Evolutionary conservation across 1,140 invertebrate species (phyloP).

Genomic region (Nephila pilipes): DNA sequence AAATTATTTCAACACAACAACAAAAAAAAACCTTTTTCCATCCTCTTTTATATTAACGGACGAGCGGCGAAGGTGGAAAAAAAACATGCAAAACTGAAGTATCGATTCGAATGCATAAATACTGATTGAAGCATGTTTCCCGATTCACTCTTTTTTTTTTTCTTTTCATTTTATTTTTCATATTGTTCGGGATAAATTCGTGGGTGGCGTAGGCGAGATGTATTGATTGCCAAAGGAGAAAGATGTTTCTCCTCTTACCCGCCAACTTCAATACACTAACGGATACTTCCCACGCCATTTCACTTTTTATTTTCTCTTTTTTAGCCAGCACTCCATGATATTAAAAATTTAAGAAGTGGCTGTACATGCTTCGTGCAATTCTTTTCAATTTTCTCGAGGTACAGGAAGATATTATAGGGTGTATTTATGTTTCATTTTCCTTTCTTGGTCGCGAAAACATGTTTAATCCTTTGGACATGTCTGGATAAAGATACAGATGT

Average conservation of each 20-base stretch:
- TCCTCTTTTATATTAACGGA: neutral
- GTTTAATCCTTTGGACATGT: too few relatives aligned
- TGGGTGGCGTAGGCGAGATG: neutral
- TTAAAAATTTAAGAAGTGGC: neutral
- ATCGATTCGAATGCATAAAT: neutral
- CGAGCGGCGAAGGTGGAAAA: neutral
- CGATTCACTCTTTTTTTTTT: neutral
- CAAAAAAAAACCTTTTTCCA: neutral
- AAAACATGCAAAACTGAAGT: neutral
- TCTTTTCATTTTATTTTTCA: neutral
- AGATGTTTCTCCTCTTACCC: neutral
- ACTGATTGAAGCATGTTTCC: neutral
- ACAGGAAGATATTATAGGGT: too few relatives aligned
- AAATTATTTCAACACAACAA: neutral
- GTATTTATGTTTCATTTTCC: too few relatives aligned
- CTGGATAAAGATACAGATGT: too few relatives aligned
- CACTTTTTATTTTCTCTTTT: neutral
- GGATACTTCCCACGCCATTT: neutral
- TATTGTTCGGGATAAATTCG: neutral
- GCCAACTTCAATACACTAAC: neutral
- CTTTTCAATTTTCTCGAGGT: too few relatives aligned
- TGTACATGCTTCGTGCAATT: neutral
- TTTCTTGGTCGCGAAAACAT: too few relatives aligned
- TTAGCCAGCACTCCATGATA: neutral
- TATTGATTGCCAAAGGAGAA: neutral